phyloP scores from a whole-genome alignment of 2,888 invertebrate genomes.

The Apamea anceps region DNA sequence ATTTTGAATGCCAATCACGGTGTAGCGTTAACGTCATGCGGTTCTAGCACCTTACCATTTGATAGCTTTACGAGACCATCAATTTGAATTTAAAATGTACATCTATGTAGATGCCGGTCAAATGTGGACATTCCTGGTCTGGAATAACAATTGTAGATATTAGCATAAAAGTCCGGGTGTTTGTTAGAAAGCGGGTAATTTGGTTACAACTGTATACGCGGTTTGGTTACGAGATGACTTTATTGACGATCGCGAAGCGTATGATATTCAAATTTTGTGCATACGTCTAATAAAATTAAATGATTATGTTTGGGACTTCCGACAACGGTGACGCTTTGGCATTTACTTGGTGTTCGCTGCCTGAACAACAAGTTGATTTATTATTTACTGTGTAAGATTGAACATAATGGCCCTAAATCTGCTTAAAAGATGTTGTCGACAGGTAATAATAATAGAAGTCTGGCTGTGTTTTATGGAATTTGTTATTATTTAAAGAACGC shows the following conservation, averaged over 20 bases:
- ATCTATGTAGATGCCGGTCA: constrained; percentile 89
- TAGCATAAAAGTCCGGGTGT: constrained; percentile 90
- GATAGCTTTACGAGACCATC: constrained; percentile 89
- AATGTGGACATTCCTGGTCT: constrained; percentile 86
- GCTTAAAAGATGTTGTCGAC: constrained; percentile 48
- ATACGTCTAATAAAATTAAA: constrained; percentile 82
- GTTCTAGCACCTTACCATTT: constrained; percentile 86
- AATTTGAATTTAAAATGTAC: constrained; percentile 89
- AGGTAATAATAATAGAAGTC: constrained; percentile 42
- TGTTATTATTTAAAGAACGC: background rate
- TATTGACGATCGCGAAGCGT: constrained; percentile 79
- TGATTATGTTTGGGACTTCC: constrained; percentile 84
- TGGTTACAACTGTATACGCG: constrained; percentile 87
- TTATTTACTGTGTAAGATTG: constrained; percentile 52
- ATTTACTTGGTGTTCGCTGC: constrained; percentile 64
- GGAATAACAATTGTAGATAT: constrained; percentile 88
- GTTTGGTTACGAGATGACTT: constrained; percentile 82
- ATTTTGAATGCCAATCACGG: constrained; percentile 86
- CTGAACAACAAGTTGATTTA: constrained; percentile 69
- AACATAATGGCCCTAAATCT: constrained; percentile 32
- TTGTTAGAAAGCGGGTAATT: constrained; percentile 90
- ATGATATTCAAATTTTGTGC: constrained; percentile 81
- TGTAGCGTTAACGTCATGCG: constrained; percentile 81
- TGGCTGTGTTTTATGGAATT: background rate
- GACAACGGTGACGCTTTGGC: constrained; percentile 74